Evolutionary conservation across 1,140 invertebrate species (phyloP).

Genomic region (Drosophila orena): DNA sequence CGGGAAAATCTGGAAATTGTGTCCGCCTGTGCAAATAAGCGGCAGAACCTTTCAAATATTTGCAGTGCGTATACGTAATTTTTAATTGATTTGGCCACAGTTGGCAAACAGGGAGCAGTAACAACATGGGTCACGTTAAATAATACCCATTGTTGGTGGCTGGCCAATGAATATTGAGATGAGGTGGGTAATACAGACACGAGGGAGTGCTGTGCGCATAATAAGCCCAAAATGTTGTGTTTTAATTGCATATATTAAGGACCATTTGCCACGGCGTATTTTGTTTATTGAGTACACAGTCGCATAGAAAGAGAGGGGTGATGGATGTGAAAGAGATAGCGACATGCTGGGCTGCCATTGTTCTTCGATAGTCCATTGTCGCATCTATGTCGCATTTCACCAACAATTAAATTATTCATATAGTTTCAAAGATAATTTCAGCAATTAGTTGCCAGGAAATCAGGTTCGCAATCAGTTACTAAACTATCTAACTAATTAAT

Average conservation of each 20-base stretch:
- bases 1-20: slow-evolving; percentile 14
- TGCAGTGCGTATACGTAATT: slow-evolving; percentile 79
- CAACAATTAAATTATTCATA: neutral
- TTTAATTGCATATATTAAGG: slow-evolving; percentile 76
- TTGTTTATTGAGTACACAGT: slow-evolving; percentile 46
- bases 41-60: slow-evolving; percentile 64
- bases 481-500: neutral
- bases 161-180: neutral
- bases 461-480: neutral
- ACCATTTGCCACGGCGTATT: slow-evolving; percentile 50
- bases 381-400: neutral
- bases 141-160: slow-evolving; percentile 19
- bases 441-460: neutral
- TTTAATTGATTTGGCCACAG: slow-evolving; percentile 79
- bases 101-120: slow-evolving; percentile 60
- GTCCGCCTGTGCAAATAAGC: slow-evolving; percentile 53
- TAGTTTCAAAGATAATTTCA: neutral
- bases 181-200: neutral
- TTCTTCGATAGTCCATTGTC: neutral
- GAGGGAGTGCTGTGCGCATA: slow-evolving; percentile 31
- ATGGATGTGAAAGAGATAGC: neutral
- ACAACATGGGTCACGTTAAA: slow-evolving; percentile 36
- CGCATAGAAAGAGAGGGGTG: neutral
- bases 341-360: neutral
- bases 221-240: slow-evolving; percentile 38